phyloP scores from a whole-genome alignment of 2,888 invertebrate species.

The Polydrusus cervinus region DNA sequence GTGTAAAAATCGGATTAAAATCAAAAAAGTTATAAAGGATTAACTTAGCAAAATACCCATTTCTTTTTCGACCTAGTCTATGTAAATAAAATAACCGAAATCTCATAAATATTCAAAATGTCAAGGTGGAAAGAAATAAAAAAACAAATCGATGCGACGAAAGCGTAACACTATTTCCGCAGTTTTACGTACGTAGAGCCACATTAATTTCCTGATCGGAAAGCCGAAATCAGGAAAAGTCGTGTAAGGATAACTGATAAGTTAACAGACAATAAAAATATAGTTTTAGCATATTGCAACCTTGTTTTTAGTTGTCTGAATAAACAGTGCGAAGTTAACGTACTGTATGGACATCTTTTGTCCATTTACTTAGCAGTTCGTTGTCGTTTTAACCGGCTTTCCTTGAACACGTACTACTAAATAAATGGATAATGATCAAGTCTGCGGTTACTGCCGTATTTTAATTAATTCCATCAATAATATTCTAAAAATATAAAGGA shows the following conservation, averaged over 20 bases:
- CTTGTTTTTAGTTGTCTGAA: slow-evolving; percentile 26
- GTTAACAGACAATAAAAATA: slow-evolving; percentile 3
- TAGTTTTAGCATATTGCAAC: slow-evolving; percentile 21
- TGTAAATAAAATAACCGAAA: too few relatives aligned
- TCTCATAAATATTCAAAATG: not conserved
- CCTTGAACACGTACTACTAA: slow-evolving; percentile 19
- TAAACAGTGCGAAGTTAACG: slow-evolving; percentile 19
- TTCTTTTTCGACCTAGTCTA: too few relatives aligned
- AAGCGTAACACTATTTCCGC: slow-evolving; percentile 29
- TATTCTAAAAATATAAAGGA: slow-evolving; percentile 20
- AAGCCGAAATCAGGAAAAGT: slow-evolving; percentile 27
- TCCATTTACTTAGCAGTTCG: slow-evolving; percentile 14
- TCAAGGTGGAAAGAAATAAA: slow-evolving; percentile 6
- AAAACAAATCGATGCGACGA: slow-evolving; percentile 17
- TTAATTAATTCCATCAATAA: slow-evolving; percentile 15
- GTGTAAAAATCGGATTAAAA: too few relatives aligned
- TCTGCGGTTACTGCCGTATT: slow-evolving; percentile 20
- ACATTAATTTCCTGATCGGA: slow-evolving; percentile 16
- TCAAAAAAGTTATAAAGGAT: too few relatives aligned
- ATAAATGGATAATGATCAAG: slow-evolving; percentile 19
- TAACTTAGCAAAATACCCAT: too few relatives aligned
- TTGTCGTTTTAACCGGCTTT: slow-evolving; percentile 25
- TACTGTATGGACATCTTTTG: slow-evolving; percentile 21
- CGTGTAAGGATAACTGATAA: too few relatives aligned
- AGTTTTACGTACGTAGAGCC: slow-evolving; percentile 17